Conservation (phyloP, 2,797 vertebrate species). For the Saxicola maurus region DNA sequence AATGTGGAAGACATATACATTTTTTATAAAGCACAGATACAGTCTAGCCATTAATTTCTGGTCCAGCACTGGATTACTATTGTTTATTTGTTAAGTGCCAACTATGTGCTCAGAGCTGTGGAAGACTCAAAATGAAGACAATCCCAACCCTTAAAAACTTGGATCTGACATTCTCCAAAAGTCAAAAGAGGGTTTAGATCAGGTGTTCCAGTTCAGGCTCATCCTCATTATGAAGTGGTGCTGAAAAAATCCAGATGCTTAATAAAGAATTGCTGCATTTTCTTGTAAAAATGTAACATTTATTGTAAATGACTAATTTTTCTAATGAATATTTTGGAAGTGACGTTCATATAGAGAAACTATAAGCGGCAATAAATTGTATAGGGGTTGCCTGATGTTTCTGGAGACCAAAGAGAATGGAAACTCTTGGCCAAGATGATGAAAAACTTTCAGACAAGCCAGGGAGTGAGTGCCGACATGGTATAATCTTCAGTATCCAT, state of each 20-base stretch:
- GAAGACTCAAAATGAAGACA: constrained; percentile 11
- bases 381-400: constrained; percentile 8
- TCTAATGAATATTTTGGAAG: constrained; percentile 52
- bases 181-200: constrained; percentile 30
- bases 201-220: constrained; percentile 59
- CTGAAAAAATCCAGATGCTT: constrained; percentile 62
- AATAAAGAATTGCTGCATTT: neutral
- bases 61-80: constrained; percentile 35
- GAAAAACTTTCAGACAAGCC: constrained; percentile 28
- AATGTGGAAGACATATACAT: neutral
- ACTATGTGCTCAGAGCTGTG: constrained; percentile 31
- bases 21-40: neutral
- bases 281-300: constrained; percentile 52
- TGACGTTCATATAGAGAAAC: neutral
- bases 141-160: constrained; percentile 22
- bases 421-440: constrained; percentile 18
- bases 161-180: constrained; percentile 39
- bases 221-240: constrained; percentile 54
- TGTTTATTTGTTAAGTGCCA: constrained; percentile 54
- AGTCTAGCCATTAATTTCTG: neutral
- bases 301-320: constrained; percentile 45
- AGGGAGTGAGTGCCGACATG: neutral
- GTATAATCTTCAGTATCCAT: constrained; percentile 32
- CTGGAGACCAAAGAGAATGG: neutral
- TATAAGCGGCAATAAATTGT: constrained; percentile 48